Base-by-base conservation (phyloP, 2,113 vertebrate species). In the Nanger granti region DNA sequence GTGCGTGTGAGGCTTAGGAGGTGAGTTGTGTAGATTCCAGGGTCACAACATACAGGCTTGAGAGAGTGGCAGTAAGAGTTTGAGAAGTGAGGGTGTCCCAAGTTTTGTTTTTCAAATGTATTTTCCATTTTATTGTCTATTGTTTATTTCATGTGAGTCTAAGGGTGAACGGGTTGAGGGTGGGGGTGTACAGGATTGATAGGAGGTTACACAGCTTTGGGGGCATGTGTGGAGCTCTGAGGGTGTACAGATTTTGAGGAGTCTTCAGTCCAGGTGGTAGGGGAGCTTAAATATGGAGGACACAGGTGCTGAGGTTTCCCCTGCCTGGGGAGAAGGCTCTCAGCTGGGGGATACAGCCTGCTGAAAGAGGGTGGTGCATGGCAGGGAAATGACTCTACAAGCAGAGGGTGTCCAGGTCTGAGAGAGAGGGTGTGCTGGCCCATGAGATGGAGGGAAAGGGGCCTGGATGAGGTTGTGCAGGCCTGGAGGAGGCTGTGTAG, bases 311-410 rank as follows among this genome's bases (percentile, higher is more conserved):
- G 34, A 89, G 44, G 6, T 8, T 20, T 49, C 55, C 13, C 11
- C 59, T 29, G 11, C 87, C 57, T 8, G 41, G 60, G 57, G 12
- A 69, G 49, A 31, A 73, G 28, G 37, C 17, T 0, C 3, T 0
- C 2, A 20, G n/a, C 20, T 15, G 12, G 26, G 18, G 8, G 7
- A 3, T 7, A 2, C 10, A 24, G n/a, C 13, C 15, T 9, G 47
- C 37, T 3, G 14, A 15, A 49, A 24, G 60, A 29, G 54, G 26
- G 41, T 10, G 18, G 87, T 31, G 3, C 0, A 0, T 0, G 31
- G 31, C 24, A 2, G 10, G 66, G 24, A 34, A 34, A 14, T 0
- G 7, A 44, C n/a, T n/a, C 29, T 52, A 28, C 60, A 34, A 54
- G 79, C 11, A 59, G 83, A 54, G 54, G 8, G 29, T 18, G 29